These are phyloP conservation scores for Periphyllus acericola DNA, from an alignment of 2,888 invertebrate species.

Conservation along the genomic window DNA sequence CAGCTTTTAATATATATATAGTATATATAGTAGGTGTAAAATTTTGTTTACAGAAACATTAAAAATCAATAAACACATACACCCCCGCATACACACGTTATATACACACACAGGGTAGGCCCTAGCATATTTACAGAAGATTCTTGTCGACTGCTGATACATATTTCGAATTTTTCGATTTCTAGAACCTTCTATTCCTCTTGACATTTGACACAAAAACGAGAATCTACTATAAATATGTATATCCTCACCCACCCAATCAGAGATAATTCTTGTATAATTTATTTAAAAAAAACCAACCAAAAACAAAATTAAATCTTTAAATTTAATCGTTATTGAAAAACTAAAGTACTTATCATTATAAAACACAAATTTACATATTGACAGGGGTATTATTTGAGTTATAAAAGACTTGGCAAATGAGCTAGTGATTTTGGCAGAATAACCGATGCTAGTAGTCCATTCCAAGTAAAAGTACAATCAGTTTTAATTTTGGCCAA, in stretches of 20 bases:
- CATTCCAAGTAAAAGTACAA: conserved; percentile 13
- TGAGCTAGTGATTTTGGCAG: conserved; percentile 36
- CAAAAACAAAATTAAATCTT: neutral
- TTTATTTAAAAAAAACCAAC: neutral
- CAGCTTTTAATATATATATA: no score
- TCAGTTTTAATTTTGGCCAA: conserved; percentile 41
- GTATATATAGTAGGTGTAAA: no score
- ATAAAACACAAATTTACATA: conserved; percentile 17
- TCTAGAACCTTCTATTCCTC: no score
- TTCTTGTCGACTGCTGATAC: no score
- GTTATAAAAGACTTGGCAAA: conserved; percentile 46
- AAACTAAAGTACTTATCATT: neutral
- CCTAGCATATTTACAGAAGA: no score
- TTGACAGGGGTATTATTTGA: conserved; percentile 37
- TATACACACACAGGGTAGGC: neutral
- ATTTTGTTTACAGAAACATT: neutral
- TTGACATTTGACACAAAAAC: no score
- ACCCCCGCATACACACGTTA: neutral
- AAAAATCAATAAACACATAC: neutral
- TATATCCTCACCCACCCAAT: no score
- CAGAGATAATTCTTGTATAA: neutral
- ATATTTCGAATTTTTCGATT: no score
- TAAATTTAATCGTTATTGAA: neutral
- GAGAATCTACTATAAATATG: no score
- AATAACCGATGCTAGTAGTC: neutral